phyloP scores from a whole-genome alignment of 2,113 vertebrate species.

The Microtus montanus region DNA sequence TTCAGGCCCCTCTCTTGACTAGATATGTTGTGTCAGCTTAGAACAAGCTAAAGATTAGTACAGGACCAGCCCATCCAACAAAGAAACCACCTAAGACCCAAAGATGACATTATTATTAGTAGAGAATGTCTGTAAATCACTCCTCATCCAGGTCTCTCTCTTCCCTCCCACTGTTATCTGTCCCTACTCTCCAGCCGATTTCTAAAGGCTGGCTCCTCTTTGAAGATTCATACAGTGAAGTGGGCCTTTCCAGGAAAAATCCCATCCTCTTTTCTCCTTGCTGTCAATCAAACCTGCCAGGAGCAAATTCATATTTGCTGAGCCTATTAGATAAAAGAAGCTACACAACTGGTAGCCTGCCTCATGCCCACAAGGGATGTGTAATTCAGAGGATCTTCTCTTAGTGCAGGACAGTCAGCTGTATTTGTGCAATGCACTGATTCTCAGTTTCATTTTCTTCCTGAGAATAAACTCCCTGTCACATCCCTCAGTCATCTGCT shows the following conservation, averaged over 20 bases:
- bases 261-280: background rate
- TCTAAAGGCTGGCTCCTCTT: background rate
- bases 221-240: background rate
- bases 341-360: background rate
- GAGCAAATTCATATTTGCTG: background rate
- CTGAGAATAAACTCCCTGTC: background rate
- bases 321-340: background rate
- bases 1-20: background rate
- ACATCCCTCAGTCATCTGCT: background rate
- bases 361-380: background rate
- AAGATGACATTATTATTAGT: background rate
- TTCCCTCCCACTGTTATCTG: background rate
- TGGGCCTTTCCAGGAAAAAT: conserved; percentile 3
- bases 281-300: background rate
- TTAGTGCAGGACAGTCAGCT: background rate
- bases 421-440: background rate
- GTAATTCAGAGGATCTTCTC: background rate
- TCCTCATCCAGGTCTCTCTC: background rate
- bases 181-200: background rate
- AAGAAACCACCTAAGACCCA: background rate
- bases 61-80: background rate
- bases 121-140: background rate
- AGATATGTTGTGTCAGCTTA: background rate
- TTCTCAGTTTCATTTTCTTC: background rate
- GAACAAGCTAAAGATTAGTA: background rate